These are phyloP conservation scores for Sus scrofa DNA, from an alignment of 2,113 vertebrate species.

Conservation along the genomic window T2T-Sscrofa CM000812.6:21893001-21893500, in stretches of 20 bases:
- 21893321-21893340: neutral
- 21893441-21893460: neutral
- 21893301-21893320: neutral
- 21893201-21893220: neutral
- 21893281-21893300: neutral
- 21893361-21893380: neutral
- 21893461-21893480: neutral
- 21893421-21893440: neutral
- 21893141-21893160: too few species aligned
- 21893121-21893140: too few species aligned
- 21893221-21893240: neutral
- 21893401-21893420: neutral
- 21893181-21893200: neutral
- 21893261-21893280: neutral
- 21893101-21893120: too few species aligned
- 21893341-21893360: neutral
- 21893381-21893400: neutral
- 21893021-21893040: too few species aligned
- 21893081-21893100: too few species aligned
- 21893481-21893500: neutral
- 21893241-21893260: too few species aligned
- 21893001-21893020: too few species aligned
- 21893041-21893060: too few species aligned
- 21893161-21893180: too few species aligned
- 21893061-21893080: too few species aligned